Percentiles rank a stretch among this genome's conserved stretches.
phyloP scores from a whole-genome alignment of 1,140 invertebrate species.

The Linepithema humile region DNA sequence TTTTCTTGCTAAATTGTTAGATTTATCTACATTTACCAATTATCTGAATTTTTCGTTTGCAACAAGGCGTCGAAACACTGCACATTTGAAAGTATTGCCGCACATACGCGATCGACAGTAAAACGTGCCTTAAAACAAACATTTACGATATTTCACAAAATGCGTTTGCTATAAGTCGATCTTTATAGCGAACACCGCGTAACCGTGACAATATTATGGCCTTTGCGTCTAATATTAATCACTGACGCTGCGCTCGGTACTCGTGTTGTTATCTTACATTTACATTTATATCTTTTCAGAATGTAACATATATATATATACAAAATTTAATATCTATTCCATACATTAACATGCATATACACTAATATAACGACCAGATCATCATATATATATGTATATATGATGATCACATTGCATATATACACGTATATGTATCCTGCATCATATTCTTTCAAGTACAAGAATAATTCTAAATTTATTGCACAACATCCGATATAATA shows the following conservation, averaged over 20 bases:
- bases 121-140: not conserved
- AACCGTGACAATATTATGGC: constrained; percentile 26
- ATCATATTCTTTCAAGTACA: not conserved
- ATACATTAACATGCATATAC: not conserved
- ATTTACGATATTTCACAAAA: not conserved
- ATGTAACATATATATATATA: not conserved
- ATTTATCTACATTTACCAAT: constrained; percentile 1
- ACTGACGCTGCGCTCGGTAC: not conserved
- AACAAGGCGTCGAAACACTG: not conserved
- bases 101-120: not conserved
- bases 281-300: too few relatives aligned
- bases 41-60: not conserved
- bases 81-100: not conserved
- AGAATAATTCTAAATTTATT: constrained; percentile 16
- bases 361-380: too few relatives aligned
- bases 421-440: not conserved
- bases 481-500: not conserved
- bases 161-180: not conserved
- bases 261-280: not conserved
- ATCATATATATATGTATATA: too few relatives aligned
- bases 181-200: not conserved
- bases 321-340: not conserved
- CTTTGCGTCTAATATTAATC: constrained; percentile 15
- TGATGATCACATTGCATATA: not conserved
- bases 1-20: not conserved